Evolutionary conservation across 2,113 vertebrate species (phyloP), one percentile per base, ranked within the genome.

Genomic region (Proterorhinus semilunaris): DNA sequence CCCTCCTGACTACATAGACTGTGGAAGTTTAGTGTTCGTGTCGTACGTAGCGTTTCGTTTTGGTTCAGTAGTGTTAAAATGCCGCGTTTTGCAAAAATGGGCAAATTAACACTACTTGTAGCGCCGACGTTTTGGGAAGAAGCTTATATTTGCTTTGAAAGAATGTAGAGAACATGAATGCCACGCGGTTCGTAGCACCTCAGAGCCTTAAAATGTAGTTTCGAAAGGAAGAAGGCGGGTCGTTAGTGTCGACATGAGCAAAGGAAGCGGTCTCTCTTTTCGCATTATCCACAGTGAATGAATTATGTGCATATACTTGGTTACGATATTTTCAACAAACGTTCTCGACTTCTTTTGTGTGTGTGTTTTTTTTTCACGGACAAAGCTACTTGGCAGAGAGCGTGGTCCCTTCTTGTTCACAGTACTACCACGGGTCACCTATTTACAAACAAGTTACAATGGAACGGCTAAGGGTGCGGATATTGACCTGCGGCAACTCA

Each of bases 371-470:
- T 6, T 43, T 61, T 49, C 50, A 10, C 0, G 2, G 48, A 42
- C 6, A 61, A 64, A 69, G 43, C 62, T 69, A 70, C 80, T 75
- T 65, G 55, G 63, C 69, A 63, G 59, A 74, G 66, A 70, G 54
- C 6, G 21, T 17, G 57, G 72, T 83, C 50, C 7, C 71, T 79
- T 80, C 66, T 50, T 58, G 67, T 86, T 90, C 82, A 85, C 85
- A 87, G 86, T 82, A 54, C 71, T 10, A 65, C 70, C 61, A 57
- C 64, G 69, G 21, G 50, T 55, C 58, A 74, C 69, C 52, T 67
- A 78, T 86, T 76, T 70, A 74, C 58, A 70, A 44, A 63, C 62
- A 17, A 10, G 48, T 36, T 16, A 63, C 44, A 16, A 62, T 27
- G 64, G 72, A 46, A 7, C 51, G 42, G 64, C 52, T 47, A 11